Evolutionary conservation across 1,140 invertebrate species (phyloP), one percentile per base, ranked within the genome.

Genomic region (Halesus radiatus): DNA sequence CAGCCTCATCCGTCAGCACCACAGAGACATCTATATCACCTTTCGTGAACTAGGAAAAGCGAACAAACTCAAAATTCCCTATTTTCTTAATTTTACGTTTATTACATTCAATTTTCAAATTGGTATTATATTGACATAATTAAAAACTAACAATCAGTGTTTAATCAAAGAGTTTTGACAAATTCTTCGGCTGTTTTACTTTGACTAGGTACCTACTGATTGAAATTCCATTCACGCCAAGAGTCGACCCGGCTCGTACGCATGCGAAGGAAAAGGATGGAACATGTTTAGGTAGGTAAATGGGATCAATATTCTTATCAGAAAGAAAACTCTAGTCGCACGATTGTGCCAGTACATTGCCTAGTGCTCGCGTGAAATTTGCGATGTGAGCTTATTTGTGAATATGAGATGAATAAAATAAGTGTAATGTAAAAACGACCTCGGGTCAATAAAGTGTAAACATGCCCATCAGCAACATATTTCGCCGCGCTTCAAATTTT

Each of bases 381-480:
- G 54, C 29, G 64, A 78, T 78, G 76, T 78, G 76, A 78, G 64
- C 62, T 45, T 53, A 32, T 77, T 56, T 53, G 70, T 20, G 53
- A 66, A 23, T 54, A 16, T 78, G 18, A 5, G 20, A 77, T 26
- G 54, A 50, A 29, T 29, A 15, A 66, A 75, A 16, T 18, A 56
- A 60, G 53, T 60, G 54, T 62, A 76, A 76, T 64, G 15, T 45
- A 22, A 45, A 15, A 32, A 75, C 3, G 22, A 66, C 22, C 54
- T 29, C 66, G 13, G 66, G 56, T 72, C 52, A 60, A 56, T 32
- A 78, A 56, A 54, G 29, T 56, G 52, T 32, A 76, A 87, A 78
- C 82, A 96, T 96, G 95, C 94, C 94, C 77, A 90, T 96, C 76
- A 92, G 93, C 52, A 94, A 92, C 84, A 92, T 96, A 56, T 89